These are phyloP conservation scores for Larimichthys crocea DNA, from an alignment of 2,113 vertebrate species.

Conservation along the genomic window DNA sequence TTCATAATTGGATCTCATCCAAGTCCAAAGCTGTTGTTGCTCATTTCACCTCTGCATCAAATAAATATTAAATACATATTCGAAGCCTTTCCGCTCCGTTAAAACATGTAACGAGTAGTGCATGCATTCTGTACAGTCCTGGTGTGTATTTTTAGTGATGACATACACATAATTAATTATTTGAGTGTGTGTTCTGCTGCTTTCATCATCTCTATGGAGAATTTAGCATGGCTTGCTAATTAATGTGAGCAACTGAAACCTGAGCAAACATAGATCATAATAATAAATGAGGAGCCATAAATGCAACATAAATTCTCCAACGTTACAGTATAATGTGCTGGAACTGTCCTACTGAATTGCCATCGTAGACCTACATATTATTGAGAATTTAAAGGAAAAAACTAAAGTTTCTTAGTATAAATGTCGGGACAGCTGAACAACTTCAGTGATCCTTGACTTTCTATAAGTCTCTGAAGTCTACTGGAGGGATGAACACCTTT, in stretches of 20 bases:
- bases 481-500: too few species aligned
- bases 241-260: conserved; percentile 51
- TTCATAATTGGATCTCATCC: conserved; percentile 70
- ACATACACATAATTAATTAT: conserved; percentile 55
- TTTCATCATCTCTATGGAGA: conserved; percentile 40
- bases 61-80: conserved; percentile 22
- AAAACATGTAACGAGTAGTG: neutral
- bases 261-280: conserved; percentile 44
- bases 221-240: conserved; percentile 50
- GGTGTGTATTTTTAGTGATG: conserved; percentile 38
- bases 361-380: neutral
- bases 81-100: conserved; percentile 1
- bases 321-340: neutral
- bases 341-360: neutral
- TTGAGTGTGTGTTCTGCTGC: conserved; percentile 49
- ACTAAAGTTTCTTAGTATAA: neutral
- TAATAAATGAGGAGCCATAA: conserved; percentile 27
- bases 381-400: neutral
- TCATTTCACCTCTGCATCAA: conserved; percentile 18
- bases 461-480: neutral
- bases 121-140: conserved; percentile 1
- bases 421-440: neutral
- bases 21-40: conserved; percentile 42
- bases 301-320: conserved; percentile 9
- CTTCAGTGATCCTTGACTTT: neutral